Evolutionary conservation across 2,797 vertebrate species (phyloP), one percentile per base, ranked within the genome.

Genomic region (Chloroceryle amazona): DNA sequence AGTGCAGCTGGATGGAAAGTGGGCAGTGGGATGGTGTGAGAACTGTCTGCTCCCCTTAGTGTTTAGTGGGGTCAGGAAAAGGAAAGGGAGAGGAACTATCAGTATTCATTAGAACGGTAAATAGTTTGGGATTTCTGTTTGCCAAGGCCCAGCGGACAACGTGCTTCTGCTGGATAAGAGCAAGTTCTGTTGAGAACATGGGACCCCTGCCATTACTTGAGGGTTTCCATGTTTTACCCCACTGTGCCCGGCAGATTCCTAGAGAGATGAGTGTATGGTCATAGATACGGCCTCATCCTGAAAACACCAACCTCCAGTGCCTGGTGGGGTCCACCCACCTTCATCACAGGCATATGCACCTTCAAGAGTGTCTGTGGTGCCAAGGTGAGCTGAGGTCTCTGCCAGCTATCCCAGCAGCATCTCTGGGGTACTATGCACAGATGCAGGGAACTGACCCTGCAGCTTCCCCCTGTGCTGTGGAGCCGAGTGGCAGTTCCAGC

Each of bases 11-110:
- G 25, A 26, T n/a, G 49, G 74, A 26, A 93, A 74, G 42, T 0
- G 0, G 8, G 2, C 3, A 1, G 12, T 39, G 19, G 81, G 37
- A 8, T 71, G 21, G 16, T 4, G 6, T 0, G 6, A 47, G 23
- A 33, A 29, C 16, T 63, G 52, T 47, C 18, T 21, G 37, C 46
- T 79, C 14, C 31, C 35, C 29, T 74, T 54, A 18, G 23, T 1
- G 1, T 33, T 20, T 44, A 22, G 7, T 51, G 47, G 79, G 14
- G 6, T 75, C 41, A 80, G 29, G 31, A 23, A 49, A 54, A 80
- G 11, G 33, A 47, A 67, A 57, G 25, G 42, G 31, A 41, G 37
- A 73, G 67, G 10, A 60, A 42, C 37, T 47, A 2, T 13, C 7
- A 3, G 13, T 54, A 22, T 31, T 70, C 2, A 22, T 47, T 65